Evolutionary conservation across 2,888 invertebrate species (phyloP), one percentile per base, ranked within the genome.

Genomic region (Acanthococcus lagerstroemiae): DNA sequence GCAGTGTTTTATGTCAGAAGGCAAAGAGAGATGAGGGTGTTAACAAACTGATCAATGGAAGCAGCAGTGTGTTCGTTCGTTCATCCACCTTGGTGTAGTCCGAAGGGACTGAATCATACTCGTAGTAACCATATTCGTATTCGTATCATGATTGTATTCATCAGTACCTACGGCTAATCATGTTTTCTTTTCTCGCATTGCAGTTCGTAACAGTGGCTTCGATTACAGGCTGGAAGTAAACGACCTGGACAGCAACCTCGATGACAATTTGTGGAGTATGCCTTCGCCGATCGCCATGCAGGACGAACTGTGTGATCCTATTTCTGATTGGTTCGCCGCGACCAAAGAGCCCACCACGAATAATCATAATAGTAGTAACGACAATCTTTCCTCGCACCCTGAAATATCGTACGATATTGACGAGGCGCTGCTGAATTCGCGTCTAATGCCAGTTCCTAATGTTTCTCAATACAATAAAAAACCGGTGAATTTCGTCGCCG

Each of bases 231-330:
- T 55, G 27, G 57, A 66, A 12, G 66, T 56, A 27, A 56, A 68
- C 44, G 68, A 68, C 44, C 65, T 68, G 54, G 67, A 67, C 44
- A 55, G 52, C 46, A 57, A 30, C 37, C 27, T 58, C 44, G 68
- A 58, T 17, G 68, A 68, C 54, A 46, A 17, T 50, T 46, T 67
- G 25, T 67, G 65, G 60, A 65, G 65, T 67, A 63, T 54, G 54
- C 30, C 65, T 19, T 50, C 67, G 52, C 37, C 66, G 21, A 30
- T 17, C 26, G 45, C 60, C 56, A 61, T 66, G 46, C 66, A 67
- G 30, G 67, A 65, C 55, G 67, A 67, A 65, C 57, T 67, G 63
- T 65, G 61, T 55, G 67, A 67, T 61, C 65, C 67, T 26, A 56
- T 67, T 25, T 27, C 50, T 26, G 67, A 67, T 65, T 67, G 67